Conservation (phyloP, 2,888 invertebrate species). For the Hoplodrina ambigua region DNA sequence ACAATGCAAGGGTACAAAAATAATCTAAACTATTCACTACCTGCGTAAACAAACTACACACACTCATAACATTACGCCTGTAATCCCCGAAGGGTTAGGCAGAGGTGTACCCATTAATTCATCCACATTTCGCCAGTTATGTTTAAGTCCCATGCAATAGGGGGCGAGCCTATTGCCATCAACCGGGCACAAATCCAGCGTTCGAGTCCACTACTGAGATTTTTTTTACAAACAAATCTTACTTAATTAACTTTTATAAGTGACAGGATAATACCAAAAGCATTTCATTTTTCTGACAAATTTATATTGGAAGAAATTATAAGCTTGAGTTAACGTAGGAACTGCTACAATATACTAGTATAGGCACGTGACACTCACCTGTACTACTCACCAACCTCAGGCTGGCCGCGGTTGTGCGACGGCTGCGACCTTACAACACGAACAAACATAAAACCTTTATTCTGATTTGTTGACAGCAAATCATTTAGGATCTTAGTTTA, state of each 20-base stretch:
- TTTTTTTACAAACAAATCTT: too few species aligned
- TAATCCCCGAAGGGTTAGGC: too few species aligned
- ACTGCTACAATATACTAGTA: background rate
- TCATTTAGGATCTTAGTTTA: background rate
- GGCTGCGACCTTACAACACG: background rate
- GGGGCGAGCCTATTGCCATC: too few species aligned
- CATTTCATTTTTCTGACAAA: background rate
- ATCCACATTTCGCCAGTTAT: too few species aligned
- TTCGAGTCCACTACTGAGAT: too few species aligned
- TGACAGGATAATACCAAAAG: background rate
- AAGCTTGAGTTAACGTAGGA: background rate
- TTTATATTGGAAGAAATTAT: background rate
- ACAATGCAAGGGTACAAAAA: background rate
- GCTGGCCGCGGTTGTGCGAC: background rate
- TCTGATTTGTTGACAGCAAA: background rate
- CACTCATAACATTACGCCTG: too few species aligned
- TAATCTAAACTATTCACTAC: background rate
- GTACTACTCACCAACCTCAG: constrained; percentile 14
- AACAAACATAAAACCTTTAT: background rate
- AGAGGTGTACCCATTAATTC: too few species aligned
- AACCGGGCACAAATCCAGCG: too few species aligned
- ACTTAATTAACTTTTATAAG: background rate
- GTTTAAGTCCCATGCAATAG: too few species aligned
- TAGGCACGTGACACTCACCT: constrained; percentile 15
- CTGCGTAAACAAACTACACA: background rate